Base-by-base conservation (phyloP, 2,888 invertebrate species). In the Apodemia duryi region DNA sequence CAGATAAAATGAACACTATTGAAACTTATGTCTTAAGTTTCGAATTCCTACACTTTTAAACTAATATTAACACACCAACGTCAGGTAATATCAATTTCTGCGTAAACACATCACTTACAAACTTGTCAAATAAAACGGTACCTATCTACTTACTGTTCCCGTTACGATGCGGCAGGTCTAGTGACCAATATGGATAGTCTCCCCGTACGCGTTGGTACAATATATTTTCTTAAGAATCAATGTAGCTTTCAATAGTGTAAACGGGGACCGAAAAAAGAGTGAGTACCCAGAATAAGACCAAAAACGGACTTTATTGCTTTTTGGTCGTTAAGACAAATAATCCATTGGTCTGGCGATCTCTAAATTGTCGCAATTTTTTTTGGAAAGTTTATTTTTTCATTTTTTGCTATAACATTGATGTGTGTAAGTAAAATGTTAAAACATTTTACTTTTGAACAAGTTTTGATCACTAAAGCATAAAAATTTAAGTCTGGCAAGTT, bases 51-150 rank as follows among this genome's bases (percentile, higher is more conserved):
- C 29, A 54, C 6, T 29, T 29, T 21, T 28, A 28, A 3, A 29
- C 4, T 2, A 54, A 54, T 54, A 54, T 28, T n/a, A 1, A 49
- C 6, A 9, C 5, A 54, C 28, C 5, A 5, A 54, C 4, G 28
- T 52, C 5, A 54, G 29, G 10, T 54, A 29, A 29, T 54, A 28
- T 5, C 3, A 5, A 28, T 54, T 29, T 10, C 9, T 54, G 2
- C 28, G 28, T 54, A 54, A 54, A 54, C n/a, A 49, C 49, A 6
- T n/a, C 49, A 49, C 49, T 49, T 49, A 29, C 11, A 28, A 54
- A 29, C 54, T 11, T 54, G 54, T 54, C 54, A 54, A 54, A 54
- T 29, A 29, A 54, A 54, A 54, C 52, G 52, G 52, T 54, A 54
- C 5, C 3, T 28, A 3, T 10, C 3, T 28, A 10, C 5, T 54